Evolutionary conservation across 2,113 vertebrate genomes (phyloP).

Genomic region (Halichoeres trimaculatus): DNA sequence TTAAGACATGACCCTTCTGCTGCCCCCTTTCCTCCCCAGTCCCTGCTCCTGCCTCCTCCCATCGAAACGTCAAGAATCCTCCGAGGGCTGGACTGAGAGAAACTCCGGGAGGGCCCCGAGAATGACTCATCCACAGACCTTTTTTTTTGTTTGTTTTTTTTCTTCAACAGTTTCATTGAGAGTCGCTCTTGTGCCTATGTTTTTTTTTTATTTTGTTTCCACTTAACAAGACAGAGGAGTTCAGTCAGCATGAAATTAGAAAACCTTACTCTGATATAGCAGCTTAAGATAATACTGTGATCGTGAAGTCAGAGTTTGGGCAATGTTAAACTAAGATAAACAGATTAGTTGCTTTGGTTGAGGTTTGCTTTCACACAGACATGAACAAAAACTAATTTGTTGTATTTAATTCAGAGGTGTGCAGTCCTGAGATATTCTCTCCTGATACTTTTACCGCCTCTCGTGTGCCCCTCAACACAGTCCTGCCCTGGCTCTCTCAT

Average conservation of each 20-base stretch:
- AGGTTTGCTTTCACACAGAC: conserved; percentile 11
- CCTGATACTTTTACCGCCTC: background rate
- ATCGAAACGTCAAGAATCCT: conserved; percentile 53
- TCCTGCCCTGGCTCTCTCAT: conserved; percentile 7
- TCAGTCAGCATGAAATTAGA: conserved; percentile 45
- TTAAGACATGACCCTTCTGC: conserved; percentile 68
- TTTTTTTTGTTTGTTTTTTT: conserved; percentile 36
- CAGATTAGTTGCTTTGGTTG: conserved; percentile 18
- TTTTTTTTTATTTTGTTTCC: conserved; percentile 17
- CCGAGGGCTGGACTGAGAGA: conserved; percentile 55
- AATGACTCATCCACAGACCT: conserved; percentile 71
- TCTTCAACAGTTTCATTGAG: conserved; percentile 63
- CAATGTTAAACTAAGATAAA: conserved; percentile 35
- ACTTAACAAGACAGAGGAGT: conserved; percentile 19
- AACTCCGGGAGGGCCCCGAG: conserved; percentile 57
- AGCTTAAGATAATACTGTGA: conserved; percentile 28
- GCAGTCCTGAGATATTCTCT: background rate
- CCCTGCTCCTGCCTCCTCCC: conserved; percentile 40
- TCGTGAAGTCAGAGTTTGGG: conserved; percentile 17
- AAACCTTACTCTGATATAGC: conserved; percentile 20
- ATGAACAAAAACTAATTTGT: background rate
- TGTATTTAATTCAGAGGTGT: background rate
- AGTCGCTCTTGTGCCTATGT: conserved; percentile 25
- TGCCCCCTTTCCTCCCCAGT: conserved; percentile 53
- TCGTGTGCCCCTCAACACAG: background rate